Conservation (phyloP, 2,888 invertebrate species). For the Andricus curvator region DNA sequence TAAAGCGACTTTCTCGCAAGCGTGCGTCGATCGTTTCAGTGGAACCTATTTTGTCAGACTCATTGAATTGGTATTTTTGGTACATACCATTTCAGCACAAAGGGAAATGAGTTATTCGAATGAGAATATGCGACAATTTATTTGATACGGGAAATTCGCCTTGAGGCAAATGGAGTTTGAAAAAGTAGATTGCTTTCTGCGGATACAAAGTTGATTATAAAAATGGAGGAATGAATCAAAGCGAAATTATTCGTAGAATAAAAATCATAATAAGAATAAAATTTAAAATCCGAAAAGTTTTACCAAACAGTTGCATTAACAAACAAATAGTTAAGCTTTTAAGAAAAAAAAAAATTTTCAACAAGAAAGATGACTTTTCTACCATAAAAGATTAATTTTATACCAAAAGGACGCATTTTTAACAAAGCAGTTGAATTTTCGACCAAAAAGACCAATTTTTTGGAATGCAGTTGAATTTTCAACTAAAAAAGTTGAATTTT, state of each 20-base stretch:
- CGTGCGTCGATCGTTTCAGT: conserved; percentile 17
- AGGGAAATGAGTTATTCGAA: conserved; percentile 6
- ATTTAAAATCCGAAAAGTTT: too few relatives aligned
- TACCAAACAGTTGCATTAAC: too few relatives aligned
- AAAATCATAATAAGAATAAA: background rate
- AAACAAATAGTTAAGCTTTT: too few relatives aligned
- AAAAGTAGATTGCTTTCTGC: background rate
- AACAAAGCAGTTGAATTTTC: too few relatives aligned
- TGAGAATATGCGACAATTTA: background rate
- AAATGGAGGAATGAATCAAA: background rate
- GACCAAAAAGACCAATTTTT: too few relatives aligned
- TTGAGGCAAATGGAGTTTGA: background rate
- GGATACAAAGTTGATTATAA: background rate
- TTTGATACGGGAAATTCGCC: background rate
- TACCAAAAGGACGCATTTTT: too few relatives aligned
- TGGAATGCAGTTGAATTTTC: too few relatives aligned
- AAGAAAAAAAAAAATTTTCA: too few relatives aligned
- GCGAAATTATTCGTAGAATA: background rate
- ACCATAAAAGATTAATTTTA: too few relatives aligned
- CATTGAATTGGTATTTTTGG: background rate
- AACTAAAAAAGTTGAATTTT: too few relatives aligned
- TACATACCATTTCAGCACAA: background rate
- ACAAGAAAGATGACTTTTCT: too few relatives aligned
- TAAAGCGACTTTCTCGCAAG: background rate
- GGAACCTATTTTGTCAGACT: background rate